Evolutionary conservation across 1,140 invertebrate species (phyloP), one percentile per base, ranked within the genome.

Genomic region (Leptinotarsa undecemlineata): DNA sequence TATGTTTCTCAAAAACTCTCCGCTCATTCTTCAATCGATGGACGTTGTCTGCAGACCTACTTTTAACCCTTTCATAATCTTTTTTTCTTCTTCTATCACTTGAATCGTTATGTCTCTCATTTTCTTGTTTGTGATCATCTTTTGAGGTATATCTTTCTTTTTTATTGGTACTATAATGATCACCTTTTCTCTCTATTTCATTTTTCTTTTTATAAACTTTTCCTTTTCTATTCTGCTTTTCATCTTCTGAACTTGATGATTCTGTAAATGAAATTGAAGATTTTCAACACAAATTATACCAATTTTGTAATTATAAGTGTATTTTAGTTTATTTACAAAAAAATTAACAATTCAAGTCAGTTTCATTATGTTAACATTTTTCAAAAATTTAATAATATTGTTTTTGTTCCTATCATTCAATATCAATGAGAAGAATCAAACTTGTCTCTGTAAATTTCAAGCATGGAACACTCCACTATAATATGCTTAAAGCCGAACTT

Each of bases 61-160:
- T 78, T 26, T 72, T 76, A n/a, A 76, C 70, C 74, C 74, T 74
- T 72, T 78, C 72, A 69, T 74, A 74, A 48, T 80, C 76, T 72
- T 62, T 77, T 60, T 60, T 75, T 69, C 61, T 70, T 5, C 64
- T 70, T 5, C 71, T 74, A 42, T 73, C 68, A 48, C 70, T 48
- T 26, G 19, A 21, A 11, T 66, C 61, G 17, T 71, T 21, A 23
- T 61, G 11, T 61, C 60, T 60, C 15, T 61, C 60, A 6, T 77
- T 21, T 68, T 48, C 71, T 17, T 61, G 26, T 60, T 23, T 19
- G 14, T 20, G 57, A 4, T 71, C 33, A 11, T 74, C 69, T 61
- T 51, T 21, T 15, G 20, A 47, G 33, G 66, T 20, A 19, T 57
- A 26, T 57, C 71, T 48, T 64, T 20, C 47, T 17, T n/a, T 26